A percentile compares a stretch with the other conserved stretches of the same genome.
Conservation (phyloP, 2,888 invertebrate genomes). For the Oegoconia quadripuncta region DNA sequence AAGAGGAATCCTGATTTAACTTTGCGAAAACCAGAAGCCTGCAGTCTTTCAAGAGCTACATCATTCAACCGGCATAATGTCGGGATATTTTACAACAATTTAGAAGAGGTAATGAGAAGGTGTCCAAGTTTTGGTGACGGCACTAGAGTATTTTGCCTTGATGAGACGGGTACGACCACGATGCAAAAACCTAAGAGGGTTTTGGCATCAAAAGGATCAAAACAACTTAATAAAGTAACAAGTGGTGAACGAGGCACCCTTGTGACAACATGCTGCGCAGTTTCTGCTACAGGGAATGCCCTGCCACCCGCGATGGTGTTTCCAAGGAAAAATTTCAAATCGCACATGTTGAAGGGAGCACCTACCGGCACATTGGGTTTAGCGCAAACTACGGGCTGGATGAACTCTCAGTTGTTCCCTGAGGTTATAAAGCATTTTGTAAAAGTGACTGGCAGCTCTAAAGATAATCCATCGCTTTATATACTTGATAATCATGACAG, state of each 20-base stretch:
- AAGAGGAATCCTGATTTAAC: slow-evolving; percentile 4
- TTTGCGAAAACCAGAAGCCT: slow-evolving; percentile 8
- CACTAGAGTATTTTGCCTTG: slow-evolving; percentile 21
- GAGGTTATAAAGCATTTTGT: slow-evolving; percentile 37
- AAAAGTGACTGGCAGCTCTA: slow-evolving; percentile 22
- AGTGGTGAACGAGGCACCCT: slow-evolving; percentile 33
- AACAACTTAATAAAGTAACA: slow-evolving; percentile 33
- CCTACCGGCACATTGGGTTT: slow-evolving; percentile 39
- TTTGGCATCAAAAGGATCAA: slow-evolving; percentile 23
- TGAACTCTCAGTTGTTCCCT: slow-evolving; percentile 31
- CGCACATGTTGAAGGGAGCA: slow-evolving; percentile 35
- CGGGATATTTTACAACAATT: slow-evolving; percentile 18
- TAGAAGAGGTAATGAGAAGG: slow-evolving; percentile 14
- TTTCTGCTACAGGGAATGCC: slow-evolving; percentile 28
- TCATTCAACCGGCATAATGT: slow-evolving; percentile 10
- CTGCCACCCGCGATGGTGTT: slow-evolving; percentile 38
- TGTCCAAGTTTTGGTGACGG: slow-evolving; percentile 20
- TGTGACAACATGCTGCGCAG: slow-evolving; percentile 32
- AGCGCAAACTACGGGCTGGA: slow-evolving; percentile 38
- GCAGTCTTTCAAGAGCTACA: slow-evolving; percentile 7
- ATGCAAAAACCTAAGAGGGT: slow-evolving; percentile 25
- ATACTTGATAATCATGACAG: slow-evolving; percentile 41
- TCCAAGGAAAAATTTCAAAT: slow-evolving; percentile 32
- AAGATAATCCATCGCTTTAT: slow-evolving; percentile 26
- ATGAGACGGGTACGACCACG: slow-evolving; percentile 25